phyloP scores from a whole-genome alignment of 2,888 invertebrate genomes.

The Suillia variegata region DNA sequence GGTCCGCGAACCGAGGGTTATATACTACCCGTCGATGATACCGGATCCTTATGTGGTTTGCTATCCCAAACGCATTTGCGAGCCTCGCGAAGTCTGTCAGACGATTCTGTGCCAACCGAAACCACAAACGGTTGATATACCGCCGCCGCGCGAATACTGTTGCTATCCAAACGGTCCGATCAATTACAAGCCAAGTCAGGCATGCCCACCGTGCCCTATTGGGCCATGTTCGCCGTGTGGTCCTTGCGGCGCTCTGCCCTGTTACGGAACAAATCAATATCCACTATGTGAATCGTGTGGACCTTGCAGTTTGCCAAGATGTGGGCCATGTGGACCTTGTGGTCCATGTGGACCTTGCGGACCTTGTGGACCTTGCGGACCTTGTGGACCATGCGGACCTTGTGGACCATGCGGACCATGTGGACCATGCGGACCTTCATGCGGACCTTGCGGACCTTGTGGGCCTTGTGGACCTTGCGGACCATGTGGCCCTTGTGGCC shows the following conservation, averaged over 20 bases:
- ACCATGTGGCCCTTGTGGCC: conserved; percentile 42
- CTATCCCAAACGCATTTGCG: conserved; percentile 51
- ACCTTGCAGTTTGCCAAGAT: conserved; percentile 34
- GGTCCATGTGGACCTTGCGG: conserved; percentile 69
- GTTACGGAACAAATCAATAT: conserved; percentile 47
- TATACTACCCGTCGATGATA: conserved; percentile 53
- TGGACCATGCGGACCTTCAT: conserved; percentile 66
- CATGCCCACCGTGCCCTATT: conserved; percentile 49
- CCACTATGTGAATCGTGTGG: conserved; percentile 43
- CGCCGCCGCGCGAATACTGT: conserved; percentile 55
- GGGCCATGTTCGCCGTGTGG: conserved; percentile 40
- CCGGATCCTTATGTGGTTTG: conserved; percentile 57
- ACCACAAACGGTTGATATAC: conserved; percentile 55
- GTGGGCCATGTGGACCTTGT: conserved; percentile 44
- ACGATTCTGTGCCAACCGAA: conserved; percentile 56
- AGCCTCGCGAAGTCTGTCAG: conserved; percentile 56
- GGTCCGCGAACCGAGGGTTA: conserved; percentile 55
- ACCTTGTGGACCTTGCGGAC: conserved; percentile 78
- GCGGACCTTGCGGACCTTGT: conserved; percentile 35
- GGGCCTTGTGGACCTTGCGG: conserved; percentile 39
- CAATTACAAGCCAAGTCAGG: conserved; percentile 46
- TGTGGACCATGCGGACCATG: conserved; percentile 75
- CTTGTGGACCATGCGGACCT: conserved; percentile 75
- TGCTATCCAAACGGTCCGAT: conserved; percentile 55
- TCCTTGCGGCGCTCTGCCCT: conserved; percentile 45